A percentile compares a stretch with the other conserved stretches of the same genome.
These are phyloP conservation scores for Anguilla obscura DNA, from an alignment of 2,797 vertebrate genomes.

Conservation along the genomic window DNA sequence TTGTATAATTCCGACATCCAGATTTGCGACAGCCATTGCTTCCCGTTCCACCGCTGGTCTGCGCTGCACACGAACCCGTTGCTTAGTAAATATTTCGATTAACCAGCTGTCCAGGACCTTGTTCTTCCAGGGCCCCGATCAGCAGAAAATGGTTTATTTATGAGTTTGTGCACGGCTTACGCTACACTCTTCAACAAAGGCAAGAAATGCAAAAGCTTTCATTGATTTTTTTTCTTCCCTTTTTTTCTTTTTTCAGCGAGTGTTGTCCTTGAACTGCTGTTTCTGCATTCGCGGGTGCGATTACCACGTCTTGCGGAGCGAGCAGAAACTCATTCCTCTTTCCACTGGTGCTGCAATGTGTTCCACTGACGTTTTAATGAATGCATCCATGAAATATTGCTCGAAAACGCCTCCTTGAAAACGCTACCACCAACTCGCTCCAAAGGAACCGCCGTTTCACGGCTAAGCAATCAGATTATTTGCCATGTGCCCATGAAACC, in stretches of 20 bases:
- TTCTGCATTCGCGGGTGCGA: neutral
- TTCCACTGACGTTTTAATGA: neutral
- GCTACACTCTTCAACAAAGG: neutral
- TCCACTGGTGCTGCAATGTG: neutral
- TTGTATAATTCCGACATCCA: too few relatives aligned
- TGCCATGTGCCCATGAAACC: neutral
- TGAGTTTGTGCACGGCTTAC: neutral
- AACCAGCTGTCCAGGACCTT: neutral
- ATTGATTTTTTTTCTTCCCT: neutral
- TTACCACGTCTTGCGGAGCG: neutral
- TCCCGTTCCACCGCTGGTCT: neutral
- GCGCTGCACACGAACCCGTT: neutral
- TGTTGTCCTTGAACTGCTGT: neutral
- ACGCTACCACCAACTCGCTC: neutral
- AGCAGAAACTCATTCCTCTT: neutral
- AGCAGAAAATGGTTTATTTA: neutral
- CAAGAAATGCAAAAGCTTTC: neutral
- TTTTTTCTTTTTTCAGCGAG: neutral
- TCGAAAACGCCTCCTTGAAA: neutral
- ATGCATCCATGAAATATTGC: neutral
- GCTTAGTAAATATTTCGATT: neutral
- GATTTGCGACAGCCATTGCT: neutral
- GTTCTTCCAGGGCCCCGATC: neutral
- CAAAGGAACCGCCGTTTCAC: neutral
- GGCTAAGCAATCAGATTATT: constrained; percentile 7